A percentile compares a stretch with the other conserved stretches of the same genome.
phyloP scores from a whole-genome alignment of 2,797 vertebrate genomes.

The Sebastes baramenuke region DNA sequence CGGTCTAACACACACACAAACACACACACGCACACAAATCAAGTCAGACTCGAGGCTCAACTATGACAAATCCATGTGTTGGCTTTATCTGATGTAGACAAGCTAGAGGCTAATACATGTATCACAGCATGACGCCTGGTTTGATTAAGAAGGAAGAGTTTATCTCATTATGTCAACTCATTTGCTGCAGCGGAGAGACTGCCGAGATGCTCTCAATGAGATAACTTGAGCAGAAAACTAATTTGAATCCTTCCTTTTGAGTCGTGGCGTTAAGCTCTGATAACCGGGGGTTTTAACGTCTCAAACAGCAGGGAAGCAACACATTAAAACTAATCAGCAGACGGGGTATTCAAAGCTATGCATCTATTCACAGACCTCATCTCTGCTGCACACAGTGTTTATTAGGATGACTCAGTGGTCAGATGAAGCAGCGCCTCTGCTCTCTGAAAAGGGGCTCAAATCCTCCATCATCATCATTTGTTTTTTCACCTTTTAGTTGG shows the following conservation, averaged over 20 bases:
- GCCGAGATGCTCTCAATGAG: constrained; percentile 11
- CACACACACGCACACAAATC: neutral
- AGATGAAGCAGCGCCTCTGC: neutral
- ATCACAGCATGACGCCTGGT: constrained; percentile 5
- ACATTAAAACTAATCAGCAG: neutral
- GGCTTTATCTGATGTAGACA: constrained; percentile 42
- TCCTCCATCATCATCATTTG: neutral
- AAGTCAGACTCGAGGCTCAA: constrained; percentile 18
- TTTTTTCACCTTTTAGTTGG: neutral
- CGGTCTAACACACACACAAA: constrained; percentile 82
- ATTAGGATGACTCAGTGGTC: neutral
- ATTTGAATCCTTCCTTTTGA: constrained; percentile 25
- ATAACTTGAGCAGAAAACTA: constrained; percentile 20
- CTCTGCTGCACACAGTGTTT: neutral
- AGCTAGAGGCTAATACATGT: constrained; percentile 16
- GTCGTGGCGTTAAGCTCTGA: constrained; percentile 7
- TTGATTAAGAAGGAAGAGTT: constrained; percentile 38
- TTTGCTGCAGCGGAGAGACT: constrained; percentile 23
- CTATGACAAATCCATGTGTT: constrained; percentile 21
- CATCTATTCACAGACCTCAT: neutral
- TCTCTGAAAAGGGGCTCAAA: neutral
- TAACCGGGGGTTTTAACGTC: constrained; percentile 14
- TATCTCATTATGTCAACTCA: constrained; percentile 43
- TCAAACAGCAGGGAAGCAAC: neutral
- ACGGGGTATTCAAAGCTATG: neutral